These are phyloP conservation scores for Hoplodrina blanda DNA, from an alignment of 2,888 invertebrate species.

Conservation along the genomic window DNA sequence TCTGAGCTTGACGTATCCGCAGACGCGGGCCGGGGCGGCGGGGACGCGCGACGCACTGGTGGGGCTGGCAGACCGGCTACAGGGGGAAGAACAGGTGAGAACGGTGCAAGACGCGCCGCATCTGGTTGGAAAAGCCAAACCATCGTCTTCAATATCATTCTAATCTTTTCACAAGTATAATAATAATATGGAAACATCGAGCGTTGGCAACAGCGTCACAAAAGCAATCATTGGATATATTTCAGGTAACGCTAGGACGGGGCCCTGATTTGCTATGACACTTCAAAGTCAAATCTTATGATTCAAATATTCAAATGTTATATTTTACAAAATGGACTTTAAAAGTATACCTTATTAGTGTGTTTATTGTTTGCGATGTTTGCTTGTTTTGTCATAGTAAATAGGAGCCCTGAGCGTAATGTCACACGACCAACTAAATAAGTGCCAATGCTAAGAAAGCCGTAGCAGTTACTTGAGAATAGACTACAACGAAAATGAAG, in stretches of 20 bases:
- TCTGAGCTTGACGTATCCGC: constrained; percentile 91
- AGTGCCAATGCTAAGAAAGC: constrained; percentile 1
- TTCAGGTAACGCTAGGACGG: neutral
- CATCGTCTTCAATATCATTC: constrained; percentile 28
- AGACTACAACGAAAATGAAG: constrained; percentile 43
- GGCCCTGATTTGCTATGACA: neutral
- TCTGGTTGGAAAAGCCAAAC: constrained; percentile 13
- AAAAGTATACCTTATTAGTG: neutral
- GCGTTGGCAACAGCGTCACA: constrained; percentile 14
- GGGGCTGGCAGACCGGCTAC: constrained; percentile 62
- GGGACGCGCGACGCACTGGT: constrained; percentile 78
- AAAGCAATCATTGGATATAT: neutral
- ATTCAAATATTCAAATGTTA: too few species aligned
- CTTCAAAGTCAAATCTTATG: too few species aligned
- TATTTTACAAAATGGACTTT: too few species aligned
- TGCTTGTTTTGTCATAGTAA: neutral
- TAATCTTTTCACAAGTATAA: constrained; percentile 39
- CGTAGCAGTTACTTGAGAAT: constrained; percentile 28
- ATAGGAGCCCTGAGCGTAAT: constrained; percentile 5
- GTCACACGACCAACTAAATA: neutral
- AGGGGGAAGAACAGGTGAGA: neutral
- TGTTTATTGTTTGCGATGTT: too few species aligned
- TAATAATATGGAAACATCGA: neutral
- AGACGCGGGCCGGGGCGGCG: constrained; percentile 87
- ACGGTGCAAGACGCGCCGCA: neutral